phyloP scores from a whole-genome alignment of 1,140 invertebrate genomes.

The Papilio glaucus region DNA sequence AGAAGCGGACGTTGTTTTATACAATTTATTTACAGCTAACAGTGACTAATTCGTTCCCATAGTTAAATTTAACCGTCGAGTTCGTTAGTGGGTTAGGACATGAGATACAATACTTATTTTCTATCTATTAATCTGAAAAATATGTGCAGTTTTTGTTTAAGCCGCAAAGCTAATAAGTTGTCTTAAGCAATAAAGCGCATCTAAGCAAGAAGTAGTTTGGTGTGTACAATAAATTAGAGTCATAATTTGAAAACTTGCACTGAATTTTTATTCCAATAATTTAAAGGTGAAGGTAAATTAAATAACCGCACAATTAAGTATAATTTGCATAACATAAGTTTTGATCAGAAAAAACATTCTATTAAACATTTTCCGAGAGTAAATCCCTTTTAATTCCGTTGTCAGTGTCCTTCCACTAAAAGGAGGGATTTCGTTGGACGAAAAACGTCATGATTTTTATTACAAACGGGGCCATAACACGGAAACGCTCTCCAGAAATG shows the following conservation, averaged over 20 bases:
- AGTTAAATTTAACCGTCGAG: not conserved
- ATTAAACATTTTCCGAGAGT: not conserved
- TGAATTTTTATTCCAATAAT: no score
- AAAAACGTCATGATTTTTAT: constrained; percentile 20
- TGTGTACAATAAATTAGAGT: no score
- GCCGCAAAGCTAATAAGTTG: no score
- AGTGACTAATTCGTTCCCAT: constrained; percentile 31
- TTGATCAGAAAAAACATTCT: not conserved
- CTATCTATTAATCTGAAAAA: not conserved
- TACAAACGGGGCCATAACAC: constrained; percentile 18
- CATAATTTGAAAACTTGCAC: no score
- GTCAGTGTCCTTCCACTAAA: constrained; percentile 18
- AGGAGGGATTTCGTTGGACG: constrained; percentile 6
- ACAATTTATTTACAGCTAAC: constrained; percentile 21
- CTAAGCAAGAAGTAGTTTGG: no score
- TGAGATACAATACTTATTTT: not conserved
- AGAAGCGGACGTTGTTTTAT: constrained; percentile 10
- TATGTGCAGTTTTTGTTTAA: not conserved
- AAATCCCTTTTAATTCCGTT: constrained; percentile 4
- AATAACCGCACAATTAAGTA: no score
- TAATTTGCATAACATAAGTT: no score
- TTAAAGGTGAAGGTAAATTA: no score
- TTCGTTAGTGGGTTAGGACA: constrained; percentile 24
- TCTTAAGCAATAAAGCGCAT: no score
- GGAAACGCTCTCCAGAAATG: constrained; percentile 32